A percentile compares a stretch with the other conserved stretches of the same genome.
Evolutionary conservation across 2,113 vertebrate genomes (phyloP).

Genomic region (Macaca fascicularis): DNA sequence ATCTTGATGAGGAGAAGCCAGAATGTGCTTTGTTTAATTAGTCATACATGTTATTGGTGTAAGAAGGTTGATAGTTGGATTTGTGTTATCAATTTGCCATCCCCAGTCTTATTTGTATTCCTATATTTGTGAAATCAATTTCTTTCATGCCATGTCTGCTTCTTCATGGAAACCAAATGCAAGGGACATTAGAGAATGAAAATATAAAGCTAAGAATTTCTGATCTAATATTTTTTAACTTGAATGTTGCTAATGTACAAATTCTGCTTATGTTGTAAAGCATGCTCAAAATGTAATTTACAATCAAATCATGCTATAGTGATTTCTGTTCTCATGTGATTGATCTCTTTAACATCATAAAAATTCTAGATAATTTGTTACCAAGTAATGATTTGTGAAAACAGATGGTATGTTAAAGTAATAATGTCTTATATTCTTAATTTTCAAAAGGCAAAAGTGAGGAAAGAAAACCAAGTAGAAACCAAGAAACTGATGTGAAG

Average conservation of each 20-base stretch:
- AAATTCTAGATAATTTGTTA: slow-evolving; percentile 34
- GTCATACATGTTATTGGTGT: background rate
- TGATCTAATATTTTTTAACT: background rate
- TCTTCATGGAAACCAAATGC: background rate
- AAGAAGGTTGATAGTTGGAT: background rate
- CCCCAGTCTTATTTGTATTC: background rate
- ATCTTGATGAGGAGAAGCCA: background rate
- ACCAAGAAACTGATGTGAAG: slow-evolving; percentile 28
- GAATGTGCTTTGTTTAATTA: slow-evolving; percentile 3
- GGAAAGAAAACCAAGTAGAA: slow-evolving; percentile 29
- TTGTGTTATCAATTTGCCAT: slow-evolving; percentile 3
- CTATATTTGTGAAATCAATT: background rate
- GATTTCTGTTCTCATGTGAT: background rate
- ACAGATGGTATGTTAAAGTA: background rate
- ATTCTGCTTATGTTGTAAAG: slow-evolving; percentile 7
- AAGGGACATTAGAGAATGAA: background rate
- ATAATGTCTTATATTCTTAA: slow-evolving; percentile 27
- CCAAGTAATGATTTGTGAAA: background rate
- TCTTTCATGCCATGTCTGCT: background rate
- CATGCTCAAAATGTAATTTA: background rate
- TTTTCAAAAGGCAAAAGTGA: slow-evolving; percentile 15
- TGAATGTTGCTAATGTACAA: slow-evolving; percentile 1
- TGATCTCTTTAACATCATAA: slow-evolving; percentile 5
- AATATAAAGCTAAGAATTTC: background rate
- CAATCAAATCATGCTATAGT: background rate